These are phyloP conservation scores for Agrochola circellaris DNA, from an alignment of 2,888 invertebrate genomes.

Conservation along the genomic window DNA sequence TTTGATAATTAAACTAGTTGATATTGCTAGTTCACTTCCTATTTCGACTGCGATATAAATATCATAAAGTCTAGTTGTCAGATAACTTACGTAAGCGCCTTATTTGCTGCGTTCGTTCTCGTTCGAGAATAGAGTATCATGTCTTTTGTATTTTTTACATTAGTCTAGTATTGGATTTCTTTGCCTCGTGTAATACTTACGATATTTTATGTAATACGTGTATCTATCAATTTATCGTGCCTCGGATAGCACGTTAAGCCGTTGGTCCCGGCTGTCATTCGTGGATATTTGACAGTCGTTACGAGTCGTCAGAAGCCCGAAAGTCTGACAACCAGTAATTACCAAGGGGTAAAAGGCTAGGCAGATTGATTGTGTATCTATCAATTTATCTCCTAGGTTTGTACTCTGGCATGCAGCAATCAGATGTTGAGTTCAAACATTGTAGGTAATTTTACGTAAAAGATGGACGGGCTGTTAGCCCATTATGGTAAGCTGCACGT, in stretches of 20 bases:
- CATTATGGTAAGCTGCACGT: constrained; percentile 56
- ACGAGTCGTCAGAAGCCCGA: no score
- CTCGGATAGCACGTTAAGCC: no score
- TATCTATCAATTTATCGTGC: constrained; percentile 18
- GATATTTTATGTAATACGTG: constrained; percentile 52
- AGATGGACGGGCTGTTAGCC: constrained; percentile 37
- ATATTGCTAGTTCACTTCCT: constrained; percentile 62
- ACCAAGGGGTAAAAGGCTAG: no score
- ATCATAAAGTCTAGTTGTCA: constrained; percentile 37
- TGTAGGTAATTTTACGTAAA: constrained; percentile 54
- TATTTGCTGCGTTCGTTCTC: constrained; percentile 34
- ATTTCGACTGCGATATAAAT: constrained; percentile 52
- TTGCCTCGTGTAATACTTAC: constrained; percentile 52
- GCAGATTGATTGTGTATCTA: no score
- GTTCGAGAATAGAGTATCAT: constrained; percentile 31
- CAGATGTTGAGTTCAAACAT: constrained; percentile 55
- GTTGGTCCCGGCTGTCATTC: no score
- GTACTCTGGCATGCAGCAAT: constrained; percentile 35
- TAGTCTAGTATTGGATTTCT: constrained; percentile 49
- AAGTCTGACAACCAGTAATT: no score
- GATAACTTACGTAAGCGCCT: constrained; percentile 58
- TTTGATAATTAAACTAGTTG: constrained; percentile 61
- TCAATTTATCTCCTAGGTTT: constrained; percentile 30
- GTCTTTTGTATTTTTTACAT: constrained; percentile 55
- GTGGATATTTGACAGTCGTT: no score